Percentiles rank a stretch among this genome's conserved stretches.
phyloP scores from a whole-genome alignment of 92 coral and sea anemone species.

The Paragorgia papillata region DNA sequence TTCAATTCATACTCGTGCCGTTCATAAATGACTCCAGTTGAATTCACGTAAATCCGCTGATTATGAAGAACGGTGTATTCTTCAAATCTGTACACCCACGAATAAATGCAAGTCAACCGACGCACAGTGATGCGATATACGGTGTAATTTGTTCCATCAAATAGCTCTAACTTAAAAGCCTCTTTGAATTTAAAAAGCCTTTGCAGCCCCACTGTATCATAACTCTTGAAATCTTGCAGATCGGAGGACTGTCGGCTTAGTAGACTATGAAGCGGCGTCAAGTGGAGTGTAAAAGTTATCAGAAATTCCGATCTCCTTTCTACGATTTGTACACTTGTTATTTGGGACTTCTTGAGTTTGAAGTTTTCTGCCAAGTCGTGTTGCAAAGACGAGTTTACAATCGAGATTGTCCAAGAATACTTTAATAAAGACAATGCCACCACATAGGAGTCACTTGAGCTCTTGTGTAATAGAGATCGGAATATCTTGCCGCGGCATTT shows the following conservation, averaged over 20 bases:
- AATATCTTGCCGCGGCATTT: slow-evolving; percentile 17
- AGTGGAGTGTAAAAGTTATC: slow-evolving; percentile 2
- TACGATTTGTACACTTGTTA: background rate
- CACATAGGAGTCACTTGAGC: slow-evolving; percentile 7
- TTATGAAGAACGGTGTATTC: background rate
- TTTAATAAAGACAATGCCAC: background rate
- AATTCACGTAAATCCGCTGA: background rate
- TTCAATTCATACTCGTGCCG: slow-evolving; percentile 10
- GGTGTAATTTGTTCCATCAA: background rate
- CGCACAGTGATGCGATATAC: background rate
- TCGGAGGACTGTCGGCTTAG: background rate
- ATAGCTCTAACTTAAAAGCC: background rate
- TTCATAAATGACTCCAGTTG: slow-evolving; percentile 8
- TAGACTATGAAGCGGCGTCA: slow-evolving; percentile 12
- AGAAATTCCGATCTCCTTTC: background rate
- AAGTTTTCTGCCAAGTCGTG: background rate
- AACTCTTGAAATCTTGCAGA: too few species aligned
- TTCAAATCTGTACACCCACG: background rate
- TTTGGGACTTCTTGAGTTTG: slow-evolving; percentile 7
- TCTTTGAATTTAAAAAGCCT: slow-evolving; percentile 8
- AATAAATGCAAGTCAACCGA: slow-evolving; percentile 12
- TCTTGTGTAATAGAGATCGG: background rate
- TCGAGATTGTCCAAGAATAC: background rate
- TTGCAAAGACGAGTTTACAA: background rate
- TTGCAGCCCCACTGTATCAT: background rate